Conservation (phyloP, 2,113 vertebrate genomes). For the Podarcis raffonei region DNA sequence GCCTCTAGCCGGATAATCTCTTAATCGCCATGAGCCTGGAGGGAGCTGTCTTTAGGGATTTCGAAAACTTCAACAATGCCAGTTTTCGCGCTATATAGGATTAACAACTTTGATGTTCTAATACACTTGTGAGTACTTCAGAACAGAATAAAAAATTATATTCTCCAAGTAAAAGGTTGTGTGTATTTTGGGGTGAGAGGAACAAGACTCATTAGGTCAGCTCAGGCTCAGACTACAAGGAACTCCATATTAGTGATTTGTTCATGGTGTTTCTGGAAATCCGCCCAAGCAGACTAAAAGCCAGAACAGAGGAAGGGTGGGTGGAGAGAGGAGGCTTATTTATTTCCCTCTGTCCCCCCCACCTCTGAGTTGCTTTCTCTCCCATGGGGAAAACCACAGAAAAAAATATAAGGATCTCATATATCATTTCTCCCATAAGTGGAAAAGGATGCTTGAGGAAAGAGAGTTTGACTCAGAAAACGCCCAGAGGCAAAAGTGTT, state of each 20-base stretch:
- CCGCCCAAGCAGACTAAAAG: neutral
- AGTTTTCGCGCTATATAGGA: neutral
- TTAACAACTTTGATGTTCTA: slow-evolving; percentile 11
- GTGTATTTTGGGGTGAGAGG: neutral
- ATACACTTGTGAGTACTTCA: neutral
- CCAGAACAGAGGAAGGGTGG: neutral
- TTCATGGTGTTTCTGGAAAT: neutral
- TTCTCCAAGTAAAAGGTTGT: neutral
- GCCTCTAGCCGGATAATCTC: fast-evolving
- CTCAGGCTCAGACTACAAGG: neutral
- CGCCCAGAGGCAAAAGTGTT: too few relatives aligned
- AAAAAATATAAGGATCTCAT: neutral
- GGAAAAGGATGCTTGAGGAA: too few relatives aligned
- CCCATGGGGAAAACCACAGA: neutral
- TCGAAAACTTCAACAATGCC: neutral
- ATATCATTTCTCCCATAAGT: neutral
- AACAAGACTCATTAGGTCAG: neutral
- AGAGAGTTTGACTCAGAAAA: too few relatives aligned
- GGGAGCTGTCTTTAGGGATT: neutral
- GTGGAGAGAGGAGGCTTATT: neutral
- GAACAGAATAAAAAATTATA: neutral
- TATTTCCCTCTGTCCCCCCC: neutral
- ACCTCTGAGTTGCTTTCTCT: neutral
- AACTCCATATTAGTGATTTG: neutral
- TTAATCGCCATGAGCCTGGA: neutral